phyloP scores from a whole-genome alignment of 2,113 vertebrate species.

The Scopus umbretta region DNA sequence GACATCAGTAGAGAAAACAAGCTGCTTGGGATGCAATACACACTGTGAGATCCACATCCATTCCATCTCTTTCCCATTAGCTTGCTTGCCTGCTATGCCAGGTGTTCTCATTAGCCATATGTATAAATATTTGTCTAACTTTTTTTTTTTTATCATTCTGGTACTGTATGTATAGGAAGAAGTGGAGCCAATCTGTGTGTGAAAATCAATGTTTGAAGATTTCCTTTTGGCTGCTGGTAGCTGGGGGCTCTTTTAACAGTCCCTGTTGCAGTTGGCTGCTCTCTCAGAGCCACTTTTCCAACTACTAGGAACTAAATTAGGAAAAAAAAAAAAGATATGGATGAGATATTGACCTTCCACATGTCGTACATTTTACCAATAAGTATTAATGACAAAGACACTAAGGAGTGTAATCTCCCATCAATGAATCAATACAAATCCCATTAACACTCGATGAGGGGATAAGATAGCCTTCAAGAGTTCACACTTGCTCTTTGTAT shows the following conservation, averaged over 20 bases:
- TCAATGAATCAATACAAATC: conserved; percentile 60
- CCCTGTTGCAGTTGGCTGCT: background rate
- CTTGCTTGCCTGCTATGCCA: conserved; percentile 65
- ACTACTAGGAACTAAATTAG: background rate
- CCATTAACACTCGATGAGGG: conserved; percentile 37
- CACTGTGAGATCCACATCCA: background rate
- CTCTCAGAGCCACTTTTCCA: conserved; percentile 7
- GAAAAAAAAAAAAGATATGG: background rate
- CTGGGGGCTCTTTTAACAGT: background rate
- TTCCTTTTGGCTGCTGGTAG: conserved; percentile 3
- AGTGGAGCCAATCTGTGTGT: conserved; percentile 36
- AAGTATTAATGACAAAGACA: conserved; percentile 48
- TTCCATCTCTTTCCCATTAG: conserved; percentile 18
- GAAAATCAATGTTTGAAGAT: conserved; percentile 18
- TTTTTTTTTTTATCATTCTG: conserved; percentile 44
- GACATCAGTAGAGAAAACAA: background rate
- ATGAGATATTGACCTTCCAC: conserved; percentile 30
- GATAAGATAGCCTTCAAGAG: conserved; percentile 21
- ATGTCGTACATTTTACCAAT: conserved; percentile 13
- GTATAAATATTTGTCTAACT: conserved; percentile 73
- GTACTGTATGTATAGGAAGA: conserved; percentile 60
- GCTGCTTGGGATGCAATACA: background rate
- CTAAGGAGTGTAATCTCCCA: conserved; percentile 43
- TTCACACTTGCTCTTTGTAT: background rate
- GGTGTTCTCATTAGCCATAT: conserved; percentile 68